Evolutionary conservation across 2,888 invertebrate genomes (phyloP).

Genomic region (Strigamia crassipes): DNA sequence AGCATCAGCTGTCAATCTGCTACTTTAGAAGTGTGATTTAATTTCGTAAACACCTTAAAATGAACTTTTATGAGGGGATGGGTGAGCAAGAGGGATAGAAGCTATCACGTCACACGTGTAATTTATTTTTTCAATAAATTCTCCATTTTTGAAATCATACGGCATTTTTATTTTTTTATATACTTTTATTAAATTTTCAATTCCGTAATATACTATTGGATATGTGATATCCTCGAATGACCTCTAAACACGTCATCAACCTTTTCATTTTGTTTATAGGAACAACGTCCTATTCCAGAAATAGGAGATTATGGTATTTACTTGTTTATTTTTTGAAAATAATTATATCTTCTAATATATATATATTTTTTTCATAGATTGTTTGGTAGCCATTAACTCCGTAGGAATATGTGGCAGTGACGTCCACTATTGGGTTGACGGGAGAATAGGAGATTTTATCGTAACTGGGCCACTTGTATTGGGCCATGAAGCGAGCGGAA

Average conservation of each 20-base stretch:
- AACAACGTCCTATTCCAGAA: constrained; percentile 79
- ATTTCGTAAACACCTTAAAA: too few species aligned
- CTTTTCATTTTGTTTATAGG: constrained; percentile 65
- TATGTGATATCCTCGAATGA: too few species aligned
- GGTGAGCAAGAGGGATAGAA: too few species aligned
- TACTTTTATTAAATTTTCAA: too few species aligned
- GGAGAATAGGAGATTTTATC: constrained; percentile 84
- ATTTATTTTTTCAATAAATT: too few species aligned
- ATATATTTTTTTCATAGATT: constrained; percentile 67
- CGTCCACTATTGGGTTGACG: constrained; percentile 86
- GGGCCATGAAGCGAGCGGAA: constrained; percentile 82
- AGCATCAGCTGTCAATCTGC: too few species aligned
- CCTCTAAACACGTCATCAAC: not conserved
- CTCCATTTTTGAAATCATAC: too few species aligned
- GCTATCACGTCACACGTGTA: too few species aligned
- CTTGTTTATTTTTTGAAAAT: not conserved
- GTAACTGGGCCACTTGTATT: constrained; percentile 88
- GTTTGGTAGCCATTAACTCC: constrained; percentile 81
- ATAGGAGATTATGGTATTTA: constrained; percentile 75
- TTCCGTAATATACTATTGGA: too few species aligned
- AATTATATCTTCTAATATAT: not conserved
- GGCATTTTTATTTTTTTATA: too few species aligned
- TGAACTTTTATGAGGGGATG: too few species aligned
- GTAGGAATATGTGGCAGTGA: constrained; percentile 97
- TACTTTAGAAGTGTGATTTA: too few species aligned